phyloP scores from a whole-genome alignment of 1,140 invertebrate species.

The Calycopis cecrops region DNA sequence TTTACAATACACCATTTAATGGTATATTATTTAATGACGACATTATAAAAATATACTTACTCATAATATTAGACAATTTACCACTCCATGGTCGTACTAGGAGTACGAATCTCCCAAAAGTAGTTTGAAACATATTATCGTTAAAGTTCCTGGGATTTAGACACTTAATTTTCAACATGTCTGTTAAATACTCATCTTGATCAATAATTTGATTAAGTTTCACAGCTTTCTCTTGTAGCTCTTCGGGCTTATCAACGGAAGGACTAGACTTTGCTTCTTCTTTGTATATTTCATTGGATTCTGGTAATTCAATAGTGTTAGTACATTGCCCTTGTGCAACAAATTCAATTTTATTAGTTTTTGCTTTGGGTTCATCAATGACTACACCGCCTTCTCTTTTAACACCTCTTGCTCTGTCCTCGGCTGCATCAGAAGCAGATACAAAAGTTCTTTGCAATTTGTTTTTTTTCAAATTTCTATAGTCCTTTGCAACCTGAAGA shows the following conservation, averaged over 20 bases:
- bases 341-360: constrained; percentile 47
- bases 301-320: constrained; percentile 5
- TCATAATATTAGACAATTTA: constrained; percentile 48
- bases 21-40: background rate
- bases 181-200: constrained; percentile 38
- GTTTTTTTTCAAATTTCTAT: constrained; percentile 74
- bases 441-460: constrained; percentile 80
- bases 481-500: constrained; percentile 70
- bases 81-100: constrained; percentile 49
- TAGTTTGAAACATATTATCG: constrained; percentile 53
- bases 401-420: constrained; percentile 68
- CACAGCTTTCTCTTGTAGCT: constrained; percentile 8
- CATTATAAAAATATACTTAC: constrained; percentile 34
- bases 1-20: background rate
- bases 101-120: constrained; percentile 49
- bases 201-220: constrained; percentile 17
- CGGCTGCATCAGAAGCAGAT: constrained; percentile 79
- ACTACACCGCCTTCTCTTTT: constrained; percentile 73
- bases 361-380: constrained; percentile 28
- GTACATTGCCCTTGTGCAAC: constrained; percentile 36
- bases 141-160: constrained; percentile 41
- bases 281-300: constrained; percentile 19
- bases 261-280: constrained; percentile 12
- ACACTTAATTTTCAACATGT: constrained; percentile 44
- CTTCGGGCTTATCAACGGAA: background rate